Conservation (phyloP, 2,113 vertebrate genomes). For the Astatoreochromis straeleni region DNA sequence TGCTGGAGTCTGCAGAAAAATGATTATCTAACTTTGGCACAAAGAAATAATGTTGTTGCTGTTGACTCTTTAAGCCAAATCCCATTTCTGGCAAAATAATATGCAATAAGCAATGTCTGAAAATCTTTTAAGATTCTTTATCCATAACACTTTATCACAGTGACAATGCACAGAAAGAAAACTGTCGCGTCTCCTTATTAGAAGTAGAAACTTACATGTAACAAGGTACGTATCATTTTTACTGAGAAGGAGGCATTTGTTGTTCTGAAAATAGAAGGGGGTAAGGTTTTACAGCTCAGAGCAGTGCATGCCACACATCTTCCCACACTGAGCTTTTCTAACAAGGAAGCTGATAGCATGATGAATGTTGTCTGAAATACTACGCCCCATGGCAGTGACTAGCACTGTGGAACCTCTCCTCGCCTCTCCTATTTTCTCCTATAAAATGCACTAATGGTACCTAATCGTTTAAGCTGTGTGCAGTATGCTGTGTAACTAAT, state of each 20-base stretch:
- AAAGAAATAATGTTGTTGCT: neutral
- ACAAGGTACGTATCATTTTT: neutral
- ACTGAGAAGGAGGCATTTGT: neutral
- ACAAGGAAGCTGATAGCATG: constrained; percentile 10
- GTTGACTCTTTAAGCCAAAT: neutral
- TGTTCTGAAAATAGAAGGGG: constrained; percentile 5
- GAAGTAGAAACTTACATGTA: neutral
- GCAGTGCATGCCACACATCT: neutral
- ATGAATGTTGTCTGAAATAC: constrained; percentile 27
- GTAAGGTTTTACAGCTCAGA: neutral
- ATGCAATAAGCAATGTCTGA: neutral
- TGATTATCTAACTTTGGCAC: neutral
- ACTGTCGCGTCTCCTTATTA: neutral
- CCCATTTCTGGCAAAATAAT: neutral
- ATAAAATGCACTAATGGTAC: neutral
- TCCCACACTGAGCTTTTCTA: neutral
- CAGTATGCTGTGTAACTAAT: neutral
- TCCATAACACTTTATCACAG: neutral
- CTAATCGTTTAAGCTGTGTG: constrained; percentile 10
- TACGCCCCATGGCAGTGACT: neutral
- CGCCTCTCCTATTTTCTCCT: neutral
- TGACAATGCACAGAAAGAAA: neutral
- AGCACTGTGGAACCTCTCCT: neutral
- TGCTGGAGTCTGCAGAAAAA: constrained; percentile 38
- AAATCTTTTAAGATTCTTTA: neutral